Evolutionary conservation across 1,140 invertebrate genomes (phyloP).

Genomic region (Drosophila persimilis): DNA sequence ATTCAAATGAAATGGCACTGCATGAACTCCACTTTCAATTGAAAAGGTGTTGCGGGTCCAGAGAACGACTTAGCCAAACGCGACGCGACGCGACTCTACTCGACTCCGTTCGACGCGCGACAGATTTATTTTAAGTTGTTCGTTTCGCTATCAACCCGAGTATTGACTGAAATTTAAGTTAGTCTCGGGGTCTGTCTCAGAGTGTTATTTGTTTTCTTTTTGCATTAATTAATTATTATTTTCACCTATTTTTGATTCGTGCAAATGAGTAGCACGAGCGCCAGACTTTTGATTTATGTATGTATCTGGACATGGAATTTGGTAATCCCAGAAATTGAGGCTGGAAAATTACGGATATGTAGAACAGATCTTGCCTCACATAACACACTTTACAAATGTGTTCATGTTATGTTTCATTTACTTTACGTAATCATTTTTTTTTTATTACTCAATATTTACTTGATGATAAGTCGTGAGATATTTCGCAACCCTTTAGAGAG

Average conservation of each 20-base stretch:
- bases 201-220: constrained; percentile 24
- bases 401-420: not conserved
- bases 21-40: not conserved
- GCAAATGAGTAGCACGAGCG: constrained; percentile 65
- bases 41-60: not conserved
- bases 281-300: constrained; percentile 19
- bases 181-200: constrained; percentile 2
- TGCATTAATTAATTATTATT: constrained; percentile 2
- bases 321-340: constrained; percentile 1
- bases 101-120: too few species aligned
- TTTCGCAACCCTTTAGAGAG: too few species aligned
- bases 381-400: not conserved
- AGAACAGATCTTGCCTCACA: not conserved
- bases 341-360: not conserved
- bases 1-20: not conserved
- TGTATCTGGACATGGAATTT: not conserved
- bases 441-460: too few species aligned
- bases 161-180: too few species aligned
- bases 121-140: too few species aligned
- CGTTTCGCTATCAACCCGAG: too few species aligned
- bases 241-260: constrained; percentile 24
- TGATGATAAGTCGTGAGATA: too few species aligned
- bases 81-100: too few species aligned
- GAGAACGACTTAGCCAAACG: too few species aligned
- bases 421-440: not conserved